A percentile compares a stretch with the other conserved stretches of the same genome.
Evolutionary conservation across 1,140 invertebrate genomes (phyloP).

Genomic region (Berghia stephanieae): DNA sequence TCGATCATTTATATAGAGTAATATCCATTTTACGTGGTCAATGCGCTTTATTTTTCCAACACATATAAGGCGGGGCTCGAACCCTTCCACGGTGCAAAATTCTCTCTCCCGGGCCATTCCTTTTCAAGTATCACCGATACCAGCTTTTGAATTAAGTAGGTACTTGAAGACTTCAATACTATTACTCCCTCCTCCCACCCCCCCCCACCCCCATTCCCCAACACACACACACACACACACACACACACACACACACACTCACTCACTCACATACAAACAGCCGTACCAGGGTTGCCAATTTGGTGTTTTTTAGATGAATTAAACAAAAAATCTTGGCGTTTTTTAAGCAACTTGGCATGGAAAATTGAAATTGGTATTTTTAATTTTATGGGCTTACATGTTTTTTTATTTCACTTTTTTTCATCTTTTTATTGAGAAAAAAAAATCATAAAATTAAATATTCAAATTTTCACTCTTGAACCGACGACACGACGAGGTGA

Average conservation of each 20-base stretch:
- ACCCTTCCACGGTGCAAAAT: neutral
- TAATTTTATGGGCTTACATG: neutral
- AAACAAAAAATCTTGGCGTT: neutral
- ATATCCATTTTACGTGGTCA: no score
- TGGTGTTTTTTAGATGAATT: neutral
- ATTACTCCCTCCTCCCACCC: neutral
- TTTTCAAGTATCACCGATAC: neutral
- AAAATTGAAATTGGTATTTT: neutral
- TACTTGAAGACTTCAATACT: neutral
- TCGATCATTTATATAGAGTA: no score
- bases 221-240: conserved; percentile 10
- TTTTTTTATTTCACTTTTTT: neutral
- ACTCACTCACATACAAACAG: neutral
- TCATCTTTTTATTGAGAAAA: no score
- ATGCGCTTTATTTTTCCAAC: no score
- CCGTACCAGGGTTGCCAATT: neutral
- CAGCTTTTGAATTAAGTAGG: neutral
- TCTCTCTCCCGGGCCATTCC: neutral
- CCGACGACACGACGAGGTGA: no score
- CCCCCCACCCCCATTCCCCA: neutral
- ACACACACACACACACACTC: conserved; percentile 11
- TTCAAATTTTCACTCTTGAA: no score
- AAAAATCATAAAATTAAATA: no score
- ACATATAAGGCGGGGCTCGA: neutral
- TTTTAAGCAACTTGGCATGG: neutral